Evolutionary conservation across 2,888 invertebrate genomes (phyloP).

Genomic region (Electrophaes corylata): DNA sequence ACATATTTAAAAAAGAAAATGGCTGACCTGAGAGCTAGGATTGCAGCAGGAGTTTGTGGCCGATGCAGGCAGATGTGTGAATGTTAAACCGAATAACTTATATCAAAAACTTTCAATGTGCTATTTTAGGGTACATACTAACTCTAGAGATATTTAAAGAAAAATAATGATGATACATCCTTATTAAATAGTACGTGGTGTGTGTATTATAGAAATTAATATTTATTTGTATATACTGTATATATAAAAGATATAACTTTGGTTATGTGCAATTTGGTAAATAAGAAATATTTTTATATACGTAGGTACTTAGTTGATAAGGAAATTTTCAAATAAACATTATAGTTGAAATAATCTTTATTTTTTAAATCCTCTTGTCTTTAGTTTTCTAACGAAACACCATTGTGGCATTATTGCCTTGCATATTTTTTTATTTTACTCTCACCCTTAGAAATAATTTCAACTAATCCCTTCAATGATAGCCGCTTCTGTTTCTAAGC

Average conservation of each 20-base stretch:
- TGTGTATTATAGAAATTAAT: neutral
- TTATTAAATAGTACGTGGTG: neutral
- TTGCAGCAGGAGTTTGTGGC: conserved; percentile 77
- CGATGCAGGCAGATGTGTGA: conserved; percentile 51
- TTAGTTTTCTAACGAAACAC: neutral
- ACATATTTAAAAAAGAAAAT: conserved; percentile 95
- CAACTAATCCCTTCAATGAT: conserved; percentile 27
- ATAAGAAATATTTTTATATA: conserved; percentile 3
- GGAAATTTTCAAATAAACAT: neutral
- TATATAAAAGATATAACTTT: conserved; percentile 1
- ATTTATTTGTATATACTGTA: conserved; percentile 31
- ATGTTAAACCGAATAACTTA: conserved; percentile 37
- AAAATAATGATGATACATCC: neutral
- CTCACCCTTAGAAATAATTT: neutral
- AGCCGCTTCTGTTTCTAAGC: conserved; percentile 29
- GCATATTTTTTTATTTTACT: neutral
- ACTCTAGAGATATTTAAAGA: neutral
- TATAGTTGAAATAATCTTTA: neutral
- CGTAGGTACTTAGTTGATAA: neutral
- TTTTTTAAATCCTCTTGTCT: neutral
- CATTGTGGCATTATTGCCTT: neutral
- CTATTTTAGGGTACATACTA: conserved; percentile 27
- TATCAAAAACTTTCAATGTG: conserved; percentile 31
- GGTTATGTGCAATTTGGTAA: conserved; percentile 19
- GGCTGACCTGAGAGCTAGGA: conserved; percentile 88